Evolutionary conservation across 1,140 invertebrate species (phyloP), one percentile per base, ranked within the genome.

Genomic region (Melipona quadrifasciata): DNA sequence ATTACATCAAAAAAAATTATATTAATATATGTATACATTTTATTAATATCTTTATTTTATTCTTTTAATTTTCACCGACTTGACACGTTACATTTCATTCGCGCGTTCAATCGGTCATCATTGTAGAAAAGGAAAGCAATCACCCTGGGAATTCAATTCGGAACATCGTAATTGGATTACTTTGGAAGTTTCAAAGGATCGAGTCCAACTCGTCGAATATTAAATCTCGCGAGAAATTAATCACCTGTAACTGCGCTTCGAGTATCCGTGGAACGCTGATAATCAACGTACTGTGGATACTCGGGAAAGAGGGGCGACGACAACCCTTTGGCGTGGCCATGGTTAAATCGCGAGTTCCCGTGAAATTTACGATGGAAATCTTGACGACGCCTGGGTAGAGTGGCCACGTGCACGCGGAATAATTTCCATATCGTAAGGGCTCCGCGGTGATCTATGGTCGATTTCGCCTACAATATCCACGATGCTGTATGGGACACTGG

Each of bases 381-480:
- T 93, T 92, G 71, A 65, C 86, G 70, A 79, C 89, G 83, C 84
- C 75, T 76, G 61, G 61, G 47, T 39, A 17, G n/a, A n/a, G 2
- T 72, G 84, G 87, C 65, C 80, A 83, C 85, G 67, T 82, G 81
- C 82, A 86, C 88, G 85, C 86, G 78, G 91, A 92, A 93, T 93
- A 92, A 94, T 93, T 94, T 94, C 90, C 93, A 93, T 93, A 93
- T 92, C 88, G 89, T 92, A 91, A 92, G 89, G 90, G 90, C 89
- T 87, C 89, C 85, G 71, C 75, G 51, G 74, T 93, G 92, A 93
- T 94, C 90, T 93, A 93, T 92, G 90, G 87, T 58, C 85, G 86
- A 86, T 88, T 91, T 91, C 77, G 85, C 89, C 83, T 89, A 90
- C 87, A 92, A 93, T 93, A 90, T 91, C 87, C 89, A 39, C 39